These are phyloP conservation scores for Trachelus tabidus DNA, from an alignment of 2,888 invertebrate species.

Conservation along the genomic window DNA sequence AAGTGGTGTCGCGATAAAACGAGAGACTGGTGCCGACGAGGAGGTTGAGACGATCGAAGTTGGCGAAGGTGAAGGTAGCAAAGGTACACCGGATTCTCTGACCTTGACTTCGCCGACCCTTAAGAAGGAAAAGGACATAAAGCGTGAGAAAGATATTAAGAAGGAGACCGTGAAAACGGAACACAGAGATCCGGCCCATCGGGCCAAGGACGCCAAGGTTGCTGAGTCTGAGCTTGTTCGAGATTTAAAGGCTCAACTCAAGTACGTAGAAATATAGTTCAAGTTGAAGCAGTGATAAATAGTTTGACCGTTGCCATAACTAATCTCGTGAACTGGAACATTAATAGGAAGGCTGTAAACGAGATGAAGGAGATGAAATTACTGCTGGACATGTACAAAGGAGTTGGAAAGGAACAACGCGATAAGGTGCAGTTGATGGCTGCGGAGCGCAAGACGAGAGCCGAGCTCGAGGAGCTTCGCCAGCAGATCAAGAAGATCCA, in stretches of 20 bases:
- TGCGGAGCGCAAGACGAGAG: conserved; percentile 89
- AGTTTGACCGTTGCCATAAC: not conserved
- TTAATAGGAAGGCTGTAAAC: conserved; percentile 84
- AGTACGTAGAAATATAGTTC: conserved; percentile 71
- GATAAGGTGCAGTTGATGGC: conserved; percentile 98
- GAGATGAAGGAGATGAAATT: conserved; percentile 96
- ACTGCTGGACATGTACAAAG: conserved; percentile 95
- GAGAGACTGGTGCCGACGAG: conserved; percentile 56
- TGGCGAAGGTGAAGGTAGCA: conserved; percentile 63
- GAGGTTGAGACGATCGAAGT: conserved; percentile 64
- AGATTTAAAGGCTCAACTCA: conserved; percentile 91
- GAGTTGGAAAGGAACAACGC: conserved; percentile 94
- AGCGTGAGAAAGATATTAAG: conserved; percentile 72
- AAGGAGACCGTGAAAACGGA: conserved; percentile 65
- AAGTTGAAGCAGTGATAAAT: not conserved
- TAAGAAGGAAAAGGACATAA: conserved; percentile 73
- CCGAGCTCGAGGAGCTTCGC: conserved; percentile 89
- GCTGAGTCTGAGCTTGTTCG: conserved; percentile 82
- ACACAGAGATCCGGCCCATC: conserved; percentile 70
- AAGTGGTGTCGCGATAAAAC: conserved; percentile 52
- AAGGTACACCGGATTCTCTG: conserved; percentile 62
- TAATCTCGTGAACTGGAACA: not conserved
- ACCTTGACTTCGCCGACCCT: conserved; percentile 64
- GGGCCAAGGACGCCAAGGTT: conserved; percentile 74
- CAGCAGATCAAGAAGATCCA: conserved; percentile 88